Conservation (phyloP, 2,888 invertebrate genomes). For the Yponomeuta sedellus region DNA sequence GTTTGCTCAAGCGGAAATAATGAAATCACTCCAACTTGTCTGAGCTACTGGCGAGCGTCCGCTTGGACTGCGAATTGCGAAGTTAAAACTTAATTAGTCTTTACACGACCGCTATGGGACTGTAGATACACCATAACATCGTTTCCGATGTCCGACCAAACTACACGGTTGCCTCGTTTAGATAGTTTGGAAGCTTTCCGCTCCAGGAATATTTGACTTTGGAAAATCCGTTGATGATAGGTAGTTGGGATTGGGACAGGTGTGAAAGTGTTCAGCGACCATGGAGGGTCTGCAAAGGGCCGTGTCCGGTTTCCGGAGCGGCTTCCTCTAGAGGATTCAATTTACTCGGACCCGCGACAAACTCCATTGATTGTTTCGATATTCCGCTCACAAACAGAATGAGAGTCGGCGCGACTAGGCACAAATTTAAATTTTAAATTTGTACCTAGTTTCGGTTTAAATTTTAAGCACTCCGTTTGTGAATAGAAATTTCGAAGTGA, state of each 20-base stretch:
- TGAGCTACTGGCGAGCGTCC: neutral
- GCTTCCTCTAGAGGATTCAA: conserved; percentile 50
- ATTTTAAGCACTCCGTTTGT: conserved; percentile 8
- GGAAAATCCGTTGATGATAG: neutral
- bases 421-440: no score
- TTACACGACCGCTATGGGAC: conserved; percentile 2
- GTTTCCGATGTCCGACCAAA: neutral
- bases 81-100: conserved; percentile 3
- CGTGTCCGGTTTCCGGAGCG: conserved; percentile 60
- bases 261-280: neutral
- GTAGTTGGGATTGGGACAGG: neutral
- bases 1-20: conserved; percentile 3
- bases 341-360: conserved; percentile 59
- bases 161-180: neutral
- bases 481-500: neutral
- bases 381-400: conserved; percentile 60
- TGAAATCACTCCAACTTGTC: conserved; percentile 1
- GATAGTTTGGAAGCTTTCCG: neutral
- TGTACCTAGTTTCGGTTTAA: neutral
- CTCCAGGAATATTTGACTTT: neutral
- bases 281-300: conserved; percentile 36
- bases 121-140: conserved; percentile 3
- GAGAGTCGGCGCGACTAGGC: conserved; percentile 18
- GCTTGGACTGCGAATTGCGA: neutral
- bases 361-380: conserved; percentile 72